Conservation (phyloP, 1,140 invertebrate species). For the Laupala kohalensis region DNA sequence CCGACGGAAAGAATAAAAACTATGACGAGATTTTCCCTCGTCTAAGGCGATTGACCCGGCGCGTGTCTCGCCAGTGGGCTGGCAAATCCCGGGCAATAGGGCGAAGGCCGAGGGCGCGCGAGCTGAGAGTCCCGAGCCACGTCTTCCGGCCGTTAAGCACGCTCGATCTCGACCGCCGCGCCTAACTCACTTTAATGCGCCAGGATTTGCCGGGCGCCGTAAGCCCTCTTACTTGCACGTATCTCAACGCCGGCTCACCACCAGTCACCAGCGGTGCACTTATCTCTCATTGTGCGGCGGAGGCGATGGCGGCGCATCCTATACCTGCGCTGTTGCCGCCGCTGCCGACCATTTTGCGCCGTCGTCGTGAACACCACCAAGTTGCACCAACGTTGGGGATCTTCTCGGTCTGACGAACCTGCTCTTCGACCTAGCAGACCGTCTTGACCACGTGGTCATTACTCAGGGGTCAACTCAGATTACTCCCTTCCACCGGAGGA, state of each 20-base stretch:
- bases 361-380: not conserved
- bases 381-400: too few species aligned
- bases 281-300: not conserved
- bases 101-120: too few species aligned
- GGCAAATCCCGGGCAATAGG: not conserved
- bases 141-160: not conserved
- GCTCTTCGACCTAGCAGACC: not conserved
- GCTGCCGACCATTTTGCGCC: not conserved
- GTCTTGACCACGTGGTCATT: not conserved
- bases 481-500: not conserved
- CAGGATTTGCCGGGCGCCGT: not conserved
- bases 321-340: too few species aligned
- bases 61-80: too few species aligned
- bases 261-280: not conserved
- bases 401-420: too few species aligned
- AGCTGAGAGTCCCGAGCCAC: not conserved
- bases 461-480: not conserved
- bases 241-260: not conserved
- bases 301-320: not conserved
- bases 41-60: not conserved
- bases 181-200: not conserved
- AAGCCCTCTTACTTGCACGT: not conserved
- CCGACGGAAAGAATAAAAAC: not conserved
- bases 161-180: not conserved
- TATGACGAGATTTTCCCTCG: not conserved